Percentiles rank a stretch among this genome's conserved stretches.
Conservation (phyloP, 2,797 vertebrate genomes). For the Thaleichthys pacificus region DNA sequence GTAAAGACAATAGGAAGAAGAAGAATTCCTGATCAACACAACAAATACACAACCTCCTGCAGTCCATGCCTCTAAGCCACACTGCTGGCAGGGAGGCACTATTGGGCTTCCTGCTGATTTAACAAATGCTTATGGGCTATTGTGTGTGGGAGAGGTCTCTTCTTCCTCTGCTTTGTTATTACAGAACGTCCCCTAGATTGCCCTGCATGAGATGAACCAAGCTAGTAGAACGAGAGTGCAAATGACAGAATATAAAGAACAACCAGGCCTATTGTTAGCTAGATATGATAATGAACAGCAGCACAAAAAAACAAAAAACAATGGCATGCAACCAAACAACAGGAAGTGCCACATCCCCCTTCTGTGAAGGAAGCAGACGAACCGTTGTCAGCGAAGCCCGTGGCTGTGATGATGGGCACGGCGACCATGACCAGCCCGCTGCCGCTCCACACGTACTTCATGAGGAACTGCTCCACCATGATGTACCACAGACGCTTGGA, state of each 20-base stretch:
- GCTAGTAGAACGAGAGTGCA: no score
- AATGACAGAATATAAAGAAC: no score
- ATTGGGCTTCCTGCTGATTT: neutral
- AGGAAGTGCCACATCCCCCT: neutral
- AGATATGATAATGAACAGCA: neutral
- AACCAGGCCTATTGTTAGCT: no score
- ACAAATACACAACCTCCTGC: neutral
- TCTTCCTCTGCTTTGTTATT: conserved; percentile 2
- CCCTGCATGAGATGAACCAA: no score
- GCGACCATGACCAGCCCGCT: conserved; percentile 97
- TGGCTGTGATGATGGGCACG: conserved; percentile 96
- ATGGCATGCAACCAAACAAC: neutral
- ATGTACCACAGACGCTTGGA: conserved; percentile 98
- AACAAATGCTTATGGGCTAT: conserved; percentile 4
- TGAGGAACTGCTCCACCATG: conserved; percentile 98
- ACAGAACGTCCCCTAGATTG: neutral
- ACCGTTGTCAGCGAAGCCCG: conserved; percentile 95
- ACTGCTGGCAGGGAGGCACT: neutral
- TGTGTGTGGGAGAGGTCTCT: neutral
- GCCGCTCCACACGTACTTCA: conserved; percentile 99
- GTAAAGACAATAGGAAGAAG: neutral
- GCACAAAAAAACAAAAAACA: neutral
- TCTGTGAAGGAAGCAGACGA: conserved; percentile 14
- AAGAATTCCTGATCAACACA: neutral
- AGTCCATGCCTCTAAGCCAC: no score